A percentile compares a stretch with the other conserved stretches of the same genome.
Evolutionary conservation across 2,888 invertebrate genomes (phyloP).

Genomic region (Aspidapion aeneum): DNA sequence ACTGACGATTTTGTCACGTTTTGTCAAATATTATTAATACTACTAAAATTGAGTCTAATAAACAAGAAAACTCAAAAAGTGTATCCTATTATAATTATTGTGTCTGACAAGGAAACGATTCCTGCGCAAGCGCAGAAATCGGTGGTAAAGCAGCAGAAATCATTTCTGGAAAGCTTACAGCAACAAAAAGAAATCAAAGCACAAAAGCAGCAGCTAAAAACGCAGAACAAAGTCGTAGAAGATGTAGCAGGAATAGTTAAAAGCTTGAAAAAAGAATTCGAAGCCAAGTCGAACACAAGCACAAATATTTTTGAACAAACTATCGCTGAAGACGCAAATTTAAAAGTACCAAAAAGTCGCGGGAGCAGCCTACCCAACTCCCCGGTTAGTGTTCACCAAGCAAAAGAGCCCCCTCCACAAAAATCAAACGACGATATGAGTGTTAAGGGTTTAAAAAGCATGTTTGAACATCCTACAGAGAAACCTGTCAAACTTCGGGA

Average conservation of each 20-base stretch:
- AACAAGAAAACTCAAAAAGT: too few relatives aligned
- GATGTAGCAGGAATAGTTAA: constrained; percentile 79
- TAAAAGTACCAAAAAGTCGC: constrained; percentile 38
- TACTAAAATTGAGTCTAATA: too few relatives aligned
- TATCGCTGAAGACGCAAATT: constrained; percentile 23
- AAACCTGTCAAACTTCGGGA: constrained; percentile 36
- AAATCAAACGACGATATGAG: constrained; percentile 58
- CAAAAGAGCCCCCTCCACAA: constrained; percentile 34
- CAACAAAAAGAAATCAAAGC: constrained; percentile 2
- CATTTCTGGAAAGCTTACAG: constrained; percentile 51
- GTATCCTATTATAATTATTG: too few relatives aligned
- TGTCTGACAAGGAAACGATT: too few relatives aligned
- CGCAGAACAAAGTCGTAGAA: too few relatives aligned
- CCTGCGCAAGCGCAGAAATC: constrained; percentile 47
- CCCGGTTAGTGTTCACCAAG: constrained; percentile 58
- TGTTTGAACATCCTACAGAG: constrained; percentile 59
- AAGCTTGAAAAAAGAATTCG: constrained; percentile 85
- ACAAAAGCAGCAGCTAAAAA: background rate
- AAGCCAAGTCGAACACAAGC: constrained; percentile 66
- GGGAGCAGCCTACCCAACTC: constrained; percentile 59
- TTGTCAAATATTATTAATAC: too few relatives aligned
- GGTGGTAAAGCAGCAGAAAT: constrained; percentile 53
- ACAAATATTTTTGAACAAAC: constrained; percentile 28
- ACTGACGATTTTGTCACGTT: too few relatives aligned
- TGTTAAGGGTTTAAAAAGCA: constrained; percentile 71